phyloP scores from a whole-genome alignment of 2,113 vertebrate genomes.

The western clawed frog (Xenopus tropicalis) region UCB_Xtro_10.0 CM004450.2:43428001-43428500 shows the following conservation, averaged over 20 bases:
- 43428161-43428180: too few species aligned
- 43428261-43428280: background rate
- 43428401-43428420: slow-evolving; percentile 19
- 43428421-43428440: background rate
- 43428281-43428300: background rate
- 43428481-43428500: background rate
- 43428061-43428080: too few species aligned
- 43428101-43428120: too few species aligned
- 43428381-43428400: slow-evolving; percentile 31
- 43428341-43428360: slow-evolving; percentile 37
- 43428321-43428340: slow-evolving; percentile 1
- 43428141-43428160: too few species aligned
- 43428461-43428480: background rate
- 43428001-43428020: too few species aligned
- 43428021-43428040: too few species aligned
- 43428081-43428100: too few species aligned
- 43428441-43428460: background rate
- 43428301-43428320: background rate
- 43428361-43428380: slow-evolving; percentile 29
- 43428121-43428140: too few species aligned
- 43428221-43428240: background rate
- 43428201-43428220: background rate
- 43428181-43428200: too few species aligned
- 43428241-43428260: background rate
- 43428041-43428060: too few species aligned